Conservation (phyloP, 2,797 vertebrate species). For the Adrianichthys oophorus region DNA sequence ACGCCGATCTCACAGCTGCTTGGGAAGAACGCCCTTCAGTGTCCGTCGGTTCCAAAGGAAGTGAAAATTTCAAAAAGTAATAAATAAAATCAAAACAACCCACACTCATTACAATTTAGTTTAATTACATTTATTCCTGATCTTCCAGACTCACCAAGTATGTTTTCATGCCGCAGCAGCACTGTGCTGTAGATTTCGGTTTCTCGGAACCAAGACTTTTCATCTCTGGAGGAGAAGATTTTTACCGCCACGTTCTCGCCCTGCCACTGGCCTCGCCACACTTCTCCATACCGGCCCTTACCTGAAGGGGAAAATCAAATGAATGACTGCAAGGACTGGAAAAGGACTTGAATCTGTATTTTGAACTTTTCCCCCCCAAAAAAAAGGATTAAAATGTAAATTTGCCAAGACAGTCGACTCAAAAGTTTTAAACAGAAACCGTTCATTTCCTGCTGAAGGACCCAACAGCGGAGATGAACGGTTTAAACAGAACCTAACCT, state of each 20-base stretch:
- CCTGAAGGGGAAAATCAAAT: constrained; percentile 48
- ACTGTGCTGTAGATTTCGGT: constrained; percentile 86
- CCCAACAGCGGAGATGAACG: too few species aligned
- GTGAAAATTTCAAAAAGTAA: background rate
- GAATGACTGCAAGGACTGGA: background rate
- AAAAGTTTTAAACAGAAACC: too few species aligned
- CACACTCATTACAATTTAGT: too few species aligned
- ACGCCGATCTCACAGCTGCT: too few species aligned
- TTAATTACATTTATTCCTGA: too few species aligned
- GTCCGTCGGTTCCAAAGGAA: too few species aligned
- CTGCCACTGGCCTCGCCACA: constrained; percentile 86
- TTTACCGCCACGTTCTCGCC: constrained; percentile 85
- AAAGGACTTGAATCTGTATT: background rate
- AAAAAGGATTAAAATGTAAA: too few species aligned
- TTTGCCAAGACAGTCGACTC: too few species aligned
- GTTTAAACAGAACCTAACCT: too few species aligned
- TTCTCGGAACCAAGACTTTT: constrained; percentile 86
- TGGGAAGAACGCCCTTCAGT: too few species aligned
- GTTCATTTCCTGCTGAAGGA: too few species aligned
- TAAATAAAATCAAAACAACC: background rate
- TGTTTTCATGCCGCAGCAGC: constrained; percentile 83
- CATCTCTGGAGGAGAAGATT: constrained; percentile 85
- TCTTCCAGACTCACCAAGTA: constrained; percentile 73
- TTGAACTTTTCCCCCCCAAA: background rate
- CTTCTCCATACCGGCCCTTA: constrained; percentile 84